phyloP scores from a whole-genome alignment of 2,113 vertebrate genomes.

The Fregata magnificens region DNA sequence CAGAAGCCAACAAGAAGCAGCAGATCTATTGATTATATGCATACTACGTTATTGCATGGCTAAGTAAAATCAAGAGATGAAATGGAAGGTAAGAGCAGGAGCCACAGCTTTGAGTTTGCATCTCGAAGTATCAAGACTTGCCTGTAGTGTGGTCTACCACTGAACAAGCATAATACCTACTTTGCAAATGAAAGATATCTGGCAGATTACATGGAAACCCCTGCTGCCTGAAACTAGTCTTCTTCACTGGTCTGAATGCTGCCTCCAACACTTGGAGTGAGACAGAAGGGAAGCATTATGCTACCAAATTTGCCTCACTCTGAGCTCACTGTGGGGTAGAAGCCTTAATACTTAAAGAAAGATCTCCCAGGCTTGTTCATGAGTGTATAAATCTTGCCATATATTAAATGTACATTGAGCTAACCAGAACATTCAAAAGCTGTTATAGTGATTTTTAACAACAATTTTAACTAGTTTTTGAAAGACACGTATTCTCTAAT shows the following conservation, averaged over 20 bases:
- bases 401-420: not conserved
- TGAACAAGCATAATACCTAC: not conserved
- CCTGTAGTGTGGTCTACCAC: not conserved
- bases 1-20: not conserved
- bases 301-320: not conserved
- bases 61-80: not conserved
- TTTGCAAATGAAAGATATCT: not conserved
- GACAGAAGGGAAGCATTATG: not conserved
- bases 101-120: not conserved
- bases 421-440: not conserved
- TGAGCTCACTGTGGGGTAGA: not conserved
- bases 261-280: not conserved
- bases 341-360: not conserved
- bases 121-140: not conserved
- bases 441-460: not conserved
- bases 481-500: not conserved
- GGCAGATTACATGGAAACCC: not conserved
- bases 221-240: not conserved
- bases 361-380: not conserved
- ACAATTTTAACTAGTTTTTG: not conserved
- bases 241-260: not conserved
- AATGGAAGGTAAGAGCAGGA: not conserved
- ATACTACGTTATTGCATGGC: not conserved
- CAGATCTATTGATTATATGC: not conserved
- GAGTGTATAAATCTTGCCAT: not conserved